phyloP scores from a whole-genome alignment of 2,888 invertebrate species.

The Lamproptera curius region DNA sequence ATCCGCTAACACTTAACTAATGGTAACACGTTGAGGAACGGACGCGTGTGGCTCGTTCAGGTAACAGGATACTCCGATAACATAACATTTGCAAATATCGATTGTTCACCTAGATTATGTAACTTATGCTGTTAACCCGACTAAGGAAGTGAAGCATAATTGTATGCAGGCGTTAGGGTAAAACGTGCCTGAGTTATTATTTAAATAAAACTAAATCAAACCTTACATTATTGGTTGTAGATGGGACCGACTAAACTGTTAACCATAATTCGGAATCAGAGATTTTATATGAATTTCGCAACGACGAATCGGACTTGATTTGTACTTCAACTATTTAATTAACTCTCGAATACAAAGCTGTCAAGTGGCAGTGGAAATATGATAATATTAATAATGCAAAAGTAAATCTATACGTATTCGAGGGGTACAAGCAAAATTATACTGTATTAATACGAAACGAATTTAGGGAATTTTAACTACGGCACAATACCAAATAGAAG shows the following conservation, averaged over 20 bases:
- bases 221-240: constrained; percentile 7
- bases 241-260: not conserved
- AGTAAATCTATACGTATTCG: not conserved
- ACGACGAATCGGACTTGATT: constrained; percentile 1
- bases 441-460: too few relatives aligned
- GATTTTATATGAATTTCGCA: not conserved
- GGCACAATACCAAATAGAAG: constrained; percentile 37
- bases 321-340: not conserved
- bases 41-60: constrained; percentile 70
- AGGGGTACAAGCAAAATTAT: not conserved
- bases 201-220: constrained; percentile 8
- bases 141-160: constrained; percentile 13
- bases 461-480: not conserved
- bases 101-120: constrained; percentile 28
- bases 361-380: not conserved
- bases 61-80: constrained; percentile 58
- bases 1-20: constrained; percentile 69
- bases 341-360: not conserved
- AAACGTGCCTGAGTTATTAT: constrained; percentile 5
- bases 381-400: not conserved
- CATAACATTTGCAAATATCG: constrained; percentile 24
- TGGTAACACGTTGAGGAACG: constrained; percentile 76
- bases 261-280: constrained; percentile 13
- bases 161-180: constrained; percentile 6
- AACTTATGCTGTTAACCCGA: constrained; percentile 25